Conservation (phyloP, 1,140 invertebrate species). For the Nixonia krombeini region DNA sequence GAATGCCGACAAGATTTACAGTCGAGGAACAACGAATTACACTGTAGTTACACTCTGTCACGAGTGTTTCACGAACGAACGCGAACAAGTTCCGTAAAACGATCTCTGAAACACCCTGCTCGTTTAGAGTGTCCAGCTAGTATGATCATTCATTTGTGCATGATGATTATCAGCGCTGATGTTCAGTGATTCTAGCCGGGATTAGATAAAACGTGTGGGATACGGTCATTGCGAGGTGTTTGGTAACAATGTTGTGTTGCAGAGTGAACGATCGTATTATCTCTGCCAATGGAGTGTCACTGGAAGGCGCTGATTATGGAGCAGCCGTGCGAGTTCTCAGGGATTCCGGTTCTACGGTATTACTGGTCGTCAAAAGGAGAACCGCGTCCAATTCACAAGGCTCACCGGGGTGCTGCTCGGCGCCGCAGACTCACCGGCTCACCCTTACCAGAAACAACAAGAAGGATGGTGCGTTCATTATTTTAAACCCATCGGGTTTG, state of each 20-base stretch:
- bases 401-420: slow-evolving; percentile 75
- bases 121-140: no score
- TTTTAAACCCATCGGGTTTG: no score
- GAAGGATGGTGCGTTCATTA: slow-evolving; percentile 94
- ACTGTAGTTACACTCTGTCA: no score
- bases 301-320: slow-evolving; percentile 98
- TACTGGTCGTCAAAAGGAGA: slow-evolving; percentile 87
- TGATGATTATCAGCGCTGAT: no score
- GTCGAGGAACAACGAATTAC: no score
- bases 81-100: no score
- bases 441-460: slow-evolving; percentile 92
- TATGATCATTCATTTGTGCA: no score
- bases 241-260: slow-evolving; percentile 38
- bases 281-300: slow-evolving; percentile 94
- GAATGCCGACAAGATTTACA: no score
- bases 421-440: slow-evolving; percentile 80
- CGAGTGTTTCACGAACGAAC: no score
- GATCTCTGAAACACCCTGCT: no score
- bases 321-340: slow-evolving; percentile 91
- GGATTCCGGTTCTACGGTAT: slow-evolving; percentile 90
- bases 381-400: slow-evolving; percentile 72
- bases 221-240: background rate
- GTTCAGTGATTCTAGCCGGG: no score
- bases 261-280: slow-evolving; percentile 98
- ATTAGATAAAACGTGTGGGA: no score